Base-by-base conservation (phyloP, 1,140 invertebrate species). In the Odontomachus brunneus region DNA sequence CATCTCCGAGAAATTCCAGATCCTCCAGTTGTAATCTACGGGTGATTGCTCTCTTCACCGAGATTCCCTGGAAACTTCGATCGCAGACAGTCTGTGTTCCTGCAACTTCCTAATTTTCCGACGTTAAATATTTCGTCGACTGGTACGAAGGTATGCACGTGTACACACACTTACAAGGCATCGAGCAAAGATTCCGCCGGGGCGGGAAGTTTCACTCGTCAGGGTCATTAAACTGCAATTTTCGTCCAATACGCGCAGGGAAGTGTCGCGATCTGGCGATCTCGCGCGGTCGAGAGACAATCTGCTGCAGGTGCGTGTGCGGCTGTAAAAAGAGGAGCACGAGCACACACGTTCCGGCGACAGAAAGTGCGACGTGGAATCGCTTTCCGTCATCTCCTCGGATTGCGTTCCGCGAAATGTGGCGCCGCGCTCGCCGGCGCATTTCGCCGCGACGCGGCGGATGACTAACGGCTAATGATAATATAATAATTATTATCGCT, bases 401-500 rank as follows among this genome's bases (percentile, higher is more conserved):
- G 19, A 48, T 88, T 87, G 57, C 72, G 44, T 84, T 85, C 83
- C 26, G 62, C 59, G 76, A 88, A 88, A 59, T 53, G 51, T 22
- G 72, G 59, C 63, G 53, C 33, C 44, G 48, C 29, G 38, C 22
- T 69, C 26, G 48, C 59, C 14, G 49, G 33, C 17, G n/a, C n/a
- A n/a, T 24, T 53, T 51, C 51, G 24, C n/a, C 55, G 44, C 51
- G 22, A 48, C 38, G 82, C 67, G 57, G 19, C 38, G 57, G 66
- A 84, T 88, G 74, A 88, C 44, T 62, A 88, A 82, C 83, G 82
- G 19, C 63, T 65, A 72, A 75, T 69, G 82, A 85, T 85, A 85
- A 88, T 78, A n/a, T 69, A 83, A 88, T 88, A 88, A 88, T 87
- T 88, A 82, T 88, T 57, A 83, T 78, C 72, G n/a, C 44, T 44